These are phyloP conservation scores for Aphelinus certus DNA, from an alignment of 1,140 invertebrate species.

Conservation along the genomic window DNA sequence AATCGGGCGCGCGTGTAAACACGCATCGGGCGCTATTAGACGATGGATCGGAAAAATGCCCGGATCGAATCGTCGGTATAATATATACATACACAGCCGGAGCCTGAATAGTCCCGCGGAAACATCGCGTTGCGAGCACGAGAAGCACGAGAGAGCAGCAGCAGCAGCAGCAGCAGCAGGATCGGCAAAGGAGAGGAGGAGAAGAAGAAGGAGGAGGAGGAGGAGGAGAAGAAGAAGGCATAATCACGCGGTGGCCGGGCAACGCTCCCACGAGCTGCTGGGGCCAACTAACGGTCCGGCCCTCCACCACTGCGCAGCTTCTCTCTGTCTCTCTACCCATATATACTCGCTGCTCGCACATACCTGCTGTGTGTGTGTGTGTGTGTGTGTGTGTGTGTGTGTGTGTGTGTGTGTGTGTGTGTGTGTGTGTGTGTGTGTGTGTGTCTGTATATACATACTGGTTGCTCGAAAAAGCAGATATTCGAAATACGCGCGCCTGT, in stretches of 20 bases:
- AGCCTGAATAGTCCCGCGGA: neutral
- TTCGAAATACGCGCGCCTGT: neutral
- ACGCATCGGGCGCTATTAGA: no score
- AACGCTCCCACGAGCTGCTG: constrained; percentile 59
- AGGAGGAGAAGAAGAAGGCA: constrained; percentile 34
- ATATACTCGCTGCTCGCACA: constrained; percentile 29
- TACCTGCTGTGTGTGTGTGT: neutral
- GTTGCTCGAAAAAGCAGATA: constrained; percentile 15
- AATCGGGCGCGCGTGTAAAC: no score
- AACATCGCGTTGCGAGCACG: constrained; percentile 16
- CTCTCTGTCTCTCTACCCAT: constrained; percentile 22
- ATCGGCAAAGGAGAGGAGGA: constrained; percentile 4
- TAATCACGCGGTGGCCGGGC: constrained; percentile 58
- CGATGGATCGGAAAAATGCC: no score
- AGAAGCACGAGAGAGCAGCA: constrained; percentile 22
- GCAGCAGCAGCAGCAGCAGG: constrained; percentile 13
- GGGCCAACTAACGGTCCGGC: constrained; percentile 62
- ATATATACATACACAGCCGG: no score
- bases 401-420: constrained; percentile 13
- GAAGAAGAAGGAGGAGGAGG: constrained; percentile 23
- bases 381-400: constrained; percentile 12
- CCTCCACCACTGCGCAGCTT: constrained; percentile 51
- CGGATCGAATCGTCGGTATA: no score
- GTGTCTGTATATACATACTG: constrained; percentile 12
- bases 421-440: constrained; percentile 13